Evolutionary conservation across 2,113 vertebrate genomes (phyloP).

Genomic region (Sclerurus mexicanus): DNA sequence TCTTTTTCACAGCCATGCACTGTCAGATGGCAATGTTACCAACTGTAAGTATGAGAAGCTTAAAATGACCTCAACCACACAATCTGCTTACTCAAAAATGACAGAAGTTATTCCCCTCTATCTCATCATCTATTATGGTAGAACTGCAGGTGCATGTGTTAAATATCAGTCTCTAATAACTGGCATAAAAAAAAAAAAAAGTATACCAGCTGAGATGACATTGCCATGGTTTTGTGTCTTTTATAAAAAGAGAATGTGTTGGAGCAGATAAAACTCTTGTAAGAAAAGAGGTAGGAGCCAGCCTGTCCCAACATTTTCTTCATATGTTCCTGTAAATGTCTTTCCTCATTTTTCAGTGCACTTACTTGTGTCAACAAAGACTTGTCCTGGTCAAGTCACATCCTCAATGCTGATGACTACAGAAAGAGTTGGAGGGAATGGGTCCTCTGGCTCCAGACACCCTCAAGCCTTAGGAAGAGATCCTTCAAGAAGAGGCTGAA

Average conservation of each 20-base stretch:
- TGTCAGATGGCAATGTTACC: neutral
- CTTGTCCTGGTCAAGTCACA: neutral
- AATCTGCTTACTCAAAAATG: neutral
- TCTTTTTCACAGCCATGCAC: neutral
- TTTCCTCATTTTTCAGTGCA: neutral
- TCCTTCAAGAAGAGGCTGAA: neutral
- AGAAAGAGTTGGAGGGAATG: neutral
- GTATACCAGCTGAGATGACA: neutral
- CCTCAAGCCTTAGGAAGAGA: neutral
- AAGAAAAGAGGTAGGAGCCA: neutral
- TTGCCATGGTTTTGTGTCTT: neutral
- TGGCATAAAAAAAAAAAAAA: neutral
- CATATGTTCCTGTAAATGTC: neutral
- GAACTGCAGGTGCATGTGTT: neutral
- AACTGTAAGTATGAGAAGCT: neutral
- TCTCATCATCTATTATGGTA: neutral
- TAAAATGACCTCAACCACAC: neutral
- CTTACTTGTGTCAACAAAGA: neutral
- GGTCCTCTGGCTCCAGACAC: neutral
- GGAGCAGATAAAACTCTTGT: neutral
- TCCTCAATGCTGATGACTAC: no score
- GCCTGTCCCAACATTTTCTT: neutral
- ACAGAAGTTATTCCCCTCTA: neutral
- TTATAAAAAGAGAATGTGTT: neutral
- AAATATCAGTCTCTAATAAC: neutral